A percentile compares a stretch with the other conserved stretches of the same genome.
Evolutionary conservation across 2,888 invertebrate genomes (phyloP).

Genomic region (Diaprepes abbreviatus): DNA sequence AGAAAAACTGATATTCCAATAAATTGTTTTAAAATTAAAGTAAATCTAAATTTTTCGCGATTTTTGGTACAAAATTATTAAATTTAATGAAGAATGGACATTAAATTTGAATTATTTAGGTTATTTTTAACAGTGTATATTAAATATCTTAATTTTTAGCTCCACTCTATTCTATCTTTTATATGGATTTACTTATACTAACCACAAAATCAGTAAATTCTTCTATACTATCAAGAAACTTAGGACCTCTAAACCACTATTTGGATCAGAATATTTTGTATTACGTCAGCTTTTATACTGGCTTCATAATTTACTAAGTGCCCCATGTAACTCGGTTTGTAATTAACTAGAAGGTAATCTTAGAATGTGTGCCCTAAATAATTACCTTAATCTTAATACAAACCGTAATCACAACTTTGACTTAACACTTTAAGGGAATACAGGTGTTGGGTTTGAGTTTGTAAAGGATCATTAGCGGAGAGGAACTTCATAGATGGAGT

Average conservation of each 20-base stretch:
- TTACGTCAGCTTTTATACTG: neutral
- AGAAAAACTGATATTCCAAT: too few relatives aligned
- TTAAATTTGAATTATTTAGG: too few relatives aligned
- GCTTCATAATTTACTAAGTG: neutral
- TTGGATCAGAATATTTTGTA: neutral
- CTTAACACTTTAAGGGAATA: neutral
- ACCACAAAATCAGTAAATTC: too few relatives aligned
- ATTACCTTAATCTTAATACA: constrained; percentile 2
- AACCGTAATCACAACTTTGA: constrained; percentile 6
- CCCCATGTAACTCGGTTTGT: neutral
- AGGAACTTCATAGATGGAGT: neutral
- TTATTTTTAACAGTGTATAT: too few relatives aligned
- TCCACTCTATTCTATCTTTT: too few relatives aligned
- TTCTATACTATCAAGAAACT: neutral
- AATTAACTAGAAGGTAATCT: constrained; percentile 1
- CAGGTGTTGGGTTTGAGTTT: neutral
- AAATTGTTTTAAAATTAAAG: too few relatives aligned
- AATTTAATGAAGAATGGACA: too few relatives aligned
- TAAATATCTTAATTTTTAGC: too few relatives aligned
- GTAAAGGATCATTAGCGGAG: neutral
- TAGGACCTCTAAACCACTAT: too few relatives aligned
- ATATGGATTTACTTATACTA: too few relatives aligned
- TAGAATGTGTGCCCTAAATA: constrained; percentile 1
- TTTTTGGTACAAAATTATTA: too few relatives aligned
- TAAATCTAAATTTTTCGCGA: too few relatives aligned